Conservation (phyloP, 2,797 vertebrate genomes). For the Semaprochilodus insignis region DNA sequence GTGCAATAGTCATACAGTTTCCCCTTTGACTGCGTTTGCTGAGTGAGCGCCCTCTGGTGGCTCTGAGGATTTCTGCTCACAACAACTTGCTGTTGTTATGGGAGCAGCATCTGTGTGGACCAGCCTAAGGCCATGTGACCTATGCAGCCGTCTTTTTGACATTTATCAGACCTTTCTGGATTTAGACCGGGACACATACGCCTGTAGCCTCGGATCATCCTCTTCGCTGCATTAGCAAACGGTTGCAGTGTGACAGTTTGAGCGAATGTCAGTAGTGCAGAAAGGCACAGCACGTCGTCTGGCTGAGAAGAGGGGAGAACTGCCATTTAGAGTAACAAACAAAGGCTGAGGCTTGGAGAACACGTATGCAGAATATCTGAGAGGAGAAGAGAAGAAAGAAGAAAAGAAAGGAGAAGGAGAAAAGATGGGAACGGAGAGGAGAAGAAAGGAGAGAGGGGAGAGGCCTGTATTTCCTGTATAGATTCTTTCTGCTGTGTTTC, state of each 20-base stretch:
- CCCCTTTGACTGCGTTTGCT: not conserved
- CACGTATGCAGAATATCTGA: not conserved
- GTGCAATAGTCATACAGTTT: not conserved
- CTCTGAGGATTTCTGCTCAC: not conserved
- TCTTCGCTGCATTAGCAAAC: not conserved
- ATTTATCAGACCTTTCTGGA: not conserved
- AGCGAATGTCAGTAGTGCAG: not conserved
- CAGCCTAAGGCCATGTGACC: not conserved
- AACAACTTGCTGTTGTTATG: not conserved
- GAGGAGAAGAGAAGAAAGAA: not conserved
- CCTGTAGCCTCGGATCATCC: not conserved
- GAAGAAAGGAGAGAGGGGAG: conserved; percentile 1
- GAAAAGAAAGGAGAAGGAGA: not conserved
- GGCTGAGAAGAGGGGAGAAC: not conserved
- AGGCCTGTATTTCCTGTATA: not conserved
- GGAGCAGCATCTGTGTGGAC: not conserved
- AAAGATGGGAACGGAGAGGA: not conserved
- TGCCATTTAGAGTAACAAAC: not conserved
- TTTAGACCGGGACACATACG: not conserved
- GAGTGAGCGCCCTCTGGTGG: not conserved
- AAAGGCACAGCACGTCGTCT: not conserved
- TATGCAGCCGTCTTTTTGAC: not conserved
- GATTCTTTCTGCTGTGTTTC: not conserved
- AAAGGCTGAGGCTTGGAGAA: not conserved
- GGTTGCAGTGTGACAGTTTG: not conserved